These are phyloP conservation scores for Plectus sambesii DNA, from an alignment of 1,140 invertebrate genomes.

Conservation along the genomic window DNA sequence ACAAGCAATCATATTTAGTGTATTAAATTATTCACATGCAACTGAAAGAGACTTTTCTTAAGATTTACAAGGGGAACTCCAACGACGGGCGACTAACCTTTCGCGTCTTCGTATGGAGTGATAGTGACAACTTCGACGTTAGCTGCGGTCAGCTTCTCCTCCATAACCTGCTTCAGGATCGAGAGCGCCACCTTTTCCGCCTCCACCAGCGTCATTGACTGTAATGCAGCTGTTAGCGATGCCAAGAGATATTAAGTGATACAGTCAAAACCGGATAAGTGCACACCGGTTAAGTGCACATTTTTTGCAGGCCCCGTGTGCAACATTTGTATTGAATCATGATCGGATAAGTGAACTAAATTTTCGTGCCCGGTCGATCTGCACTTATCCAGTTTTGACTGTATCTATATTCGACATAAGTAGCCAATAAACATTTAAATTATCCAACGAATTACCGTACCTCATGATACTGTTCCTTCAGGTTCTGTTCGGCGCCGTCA, in stretches of 20 bases:
- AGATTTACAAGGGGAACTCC: too few relatives aligned
- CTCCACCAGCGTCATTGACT: slow-evolving; percentile 92
- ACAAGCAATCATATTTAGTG: too few relatives aligned
- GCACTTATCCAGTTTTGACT: too few relatives aligned
- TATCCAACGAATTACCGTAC: slow-evolving; percentile 46
- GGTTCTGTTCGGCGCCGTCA: slow-evolving; percentile 93
- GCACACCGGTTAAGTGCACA: too few relatives aligned
- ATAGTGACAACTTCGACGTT: slow-evolving; percentile 76
- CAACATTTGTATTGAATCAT: too few relatives aligned
- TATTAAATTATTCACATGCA: too few relatives aligned
- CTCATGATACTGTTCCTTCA: slow-evolving; percentile 74
- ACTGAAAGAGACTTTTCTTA: too few relatives aligned
- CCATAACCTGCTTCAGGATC: slow-evolving; percentile 99
- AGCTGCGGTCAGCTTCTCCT: slow-evolving; percentile 90
- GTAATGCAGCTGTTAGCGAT: slow-evolving; percentile 46
- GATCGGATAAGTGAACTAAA: too few relatives aligned
- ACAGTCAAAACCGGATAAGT: too few relatives aligned
- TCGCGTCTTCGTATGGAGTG: slow-evolving; percentile 29
- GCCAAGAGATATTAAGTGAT: too few relatives aligned
- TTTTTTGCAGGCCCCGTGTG: too few relatives aligned
- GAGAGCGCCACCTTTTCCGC: slow-evolving; percentile 78
- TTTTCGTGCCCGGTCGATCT: too few relatives aligned
- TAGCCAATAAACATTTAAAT: slow-evolving; percentile 3
- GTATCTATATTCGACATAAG: slow-evolving; percentile 6
- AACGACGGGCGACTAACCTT: slow-evolving; percentile 15